A percentile compares a stretch with the other conserved stretches of the same genome.
phyloP scores from a whole-genome alignment of 2,113 vertebrate genomes.

The Bubo blakistoni region DNA sequence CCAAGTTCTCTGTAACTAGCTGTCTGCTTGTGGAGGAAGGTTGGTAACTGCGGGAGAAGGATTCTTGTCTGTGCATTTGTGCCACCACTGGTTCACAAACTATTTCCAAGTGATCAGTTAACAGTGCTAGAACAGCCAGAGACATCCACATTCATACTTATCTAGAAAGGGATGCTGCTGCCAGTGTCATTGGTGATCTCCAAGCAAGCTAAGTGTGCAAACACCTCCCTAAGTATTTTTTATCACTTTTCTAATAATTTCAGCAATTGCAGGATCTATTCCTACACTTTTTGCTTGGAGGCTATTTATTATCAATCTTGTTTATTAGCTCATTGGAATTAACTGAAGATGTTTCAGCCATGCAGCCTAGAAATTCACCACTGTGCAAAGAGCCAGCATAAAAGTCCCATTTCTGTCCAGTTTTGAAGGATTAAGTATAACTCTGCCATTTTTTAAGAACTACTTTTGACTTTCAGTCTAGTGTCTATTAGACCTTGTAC shows the following conservation, averaged over 20 bases:
- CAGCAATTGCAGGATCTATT: neutral
- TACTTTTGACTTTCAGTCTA: neutral
- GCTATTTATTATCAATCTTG: neutral
- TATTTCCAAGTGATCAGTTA: neutral
- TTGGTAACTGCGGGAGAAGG: neutral
- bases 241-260: neutral
- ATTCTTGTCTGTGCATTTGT: neutral
- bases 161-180: neutral
- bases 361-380: neutral
- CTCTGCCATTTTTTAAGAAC: neutral
- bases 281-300: neutral
- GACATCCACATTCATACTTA: neutral
- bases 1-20: neutral
- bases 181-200: neutral
- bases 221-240: neutral
- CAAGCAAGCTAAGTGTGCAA: neutral
- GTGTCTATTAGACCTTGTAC: neutral
- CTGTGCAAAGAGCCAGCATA: neutral
- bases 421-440: neutral
- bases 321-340: neutral
- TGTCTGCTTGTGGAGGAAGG: neutral
- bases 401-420: neutral
- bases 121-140: neutral
- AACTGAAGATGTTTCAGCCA: neutral
- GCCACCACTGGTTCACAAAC: neutral